These are phyloP conservation scores for Emydoidea blandingii DNA, from an alignment of 2,797 vertebrate species.

Conservation along the genomic window DNA sequence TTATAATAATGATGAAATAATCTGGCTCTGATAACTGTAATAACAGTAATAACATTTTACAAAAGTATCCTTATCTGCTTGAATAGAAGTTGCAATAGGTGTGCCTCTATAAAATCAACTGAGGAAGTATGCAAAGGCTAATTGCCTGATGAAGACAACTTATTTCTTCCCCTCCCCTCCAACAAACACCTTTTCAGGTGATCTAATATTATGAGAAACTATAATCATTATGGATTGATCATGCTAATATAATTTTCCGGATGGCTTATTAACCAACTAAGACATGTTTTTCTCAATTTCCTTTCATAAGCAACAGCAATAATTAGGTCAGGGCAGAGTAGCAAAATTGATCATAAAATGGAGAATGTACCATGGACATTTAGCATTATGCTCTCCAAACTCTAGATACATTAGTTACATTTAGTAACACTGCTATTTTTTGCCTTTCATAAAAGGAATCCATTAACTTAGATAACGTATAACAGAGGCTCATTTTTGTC, in stretches of 20 bases:
- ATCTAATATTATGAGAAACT: conserved; percentile 76
- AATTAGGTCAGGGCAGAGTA: conserved; percentile 79
- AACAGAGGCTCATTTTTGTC: conserved; percentile 37
- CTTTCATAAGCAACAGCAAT: conserved; percentile 78
- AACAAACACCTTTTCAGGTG: conserved; percentile 75
- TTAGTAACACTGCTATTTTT: conserved; percentile 52
- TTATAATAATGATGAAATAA: conserved; percentile 48
- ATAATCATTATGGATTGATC: conserved; percentile 81
- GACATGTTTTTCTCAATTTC: conserved; percentile 79
- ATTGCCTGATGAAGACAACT: conserved; percentile 32
- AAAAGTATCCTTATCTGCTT: conserved; percentile 41
- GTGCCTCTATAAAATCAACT: conserved; percentile 53
- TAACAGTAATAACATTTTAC: conserved; percentile 40
- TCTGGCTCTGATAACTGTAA: conserved; percentile 30
- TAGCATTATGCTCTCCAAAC: conserved; percentile 62
- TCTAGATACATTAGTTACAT: conserved; percentile 38
- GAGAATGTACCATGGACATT: conserved; percentile 60
- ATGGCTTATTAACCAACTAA: conserved; percentile 82
- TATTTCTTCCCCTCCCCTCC: conserved; percentile 42
- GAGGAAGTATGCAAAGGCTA: conserved; percentile 53
- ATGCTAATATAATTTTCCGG: conserved; percentile 81
- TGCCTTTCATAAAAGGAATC: conserved; percentile 52
- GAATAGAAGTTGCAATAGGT: conserved; percentile 36
- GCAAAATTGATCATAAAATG: conserved; percentile 73
- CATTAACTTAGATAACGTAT: background rate